A percentile compares a stretch with the other conserved stretches of the same genome.
These are phyloP conservation scores for Chamaea fasciata DNA, from an alignment of 2,113 vertebrate species.

Conservation along the genomic window DNA sequence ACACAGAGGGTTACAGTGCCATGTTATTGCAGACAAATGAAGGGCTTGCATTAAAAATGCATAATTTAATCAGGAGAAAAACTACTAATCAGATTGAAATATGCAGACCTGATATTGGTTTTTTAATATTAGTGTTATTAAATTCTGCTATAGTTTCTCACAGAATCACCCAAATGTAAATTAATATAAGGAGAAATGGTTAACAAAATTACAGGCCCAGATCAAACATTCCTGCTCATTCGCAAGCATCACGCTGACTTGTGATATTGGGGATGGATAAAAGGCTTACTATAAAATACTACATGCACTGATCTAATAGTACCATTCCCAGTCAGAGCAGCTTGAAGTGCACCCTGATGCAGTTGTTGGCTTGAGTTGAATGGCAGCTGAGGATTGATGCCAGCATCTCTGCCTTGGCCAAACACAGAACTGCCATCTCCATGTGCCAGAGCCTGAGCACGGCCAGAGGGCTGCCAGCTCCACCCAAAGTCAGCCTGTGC, in stretches of 20 bases:
- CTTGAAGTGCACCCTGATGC: not conserved
- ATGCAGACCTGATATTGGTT: conserved; percentile 41
- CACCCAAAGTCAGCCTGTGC: fast-evolving
- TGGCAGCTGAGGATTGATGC: not conserved
- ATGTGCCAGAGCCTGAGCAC: fast-evolving
- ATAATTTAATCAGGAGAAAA: conserved; percentile 71
- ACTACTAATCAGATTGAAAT: conserved; percentile 63
- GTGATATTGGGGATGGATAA: not conserved
- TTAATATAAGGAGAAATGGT: conserved; percentile 45
- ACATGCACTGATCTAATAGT: not conserved
- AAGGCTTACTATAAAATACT: not conserved
- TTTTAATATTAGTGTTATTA: conserved; percentile 63
- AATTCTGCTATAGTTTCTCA: conserved; percentile 34
- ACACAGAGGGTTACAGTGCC: not conserved
- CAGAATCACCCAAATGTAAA: conserved; percentile 50
- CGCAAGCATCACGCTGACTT: not conserved
- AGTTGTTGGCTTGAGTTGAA: not conserved
- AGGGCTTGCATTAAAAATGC: conserved; percentile 64
- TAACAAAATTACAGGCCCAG: conserved; percentile 36
- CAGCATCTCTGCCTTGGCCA: not conserved
- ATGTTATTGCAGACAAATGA: conserved; percentile 38
- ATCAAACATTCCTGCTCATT: not conserved
- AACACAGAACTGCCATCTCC: not conserved
- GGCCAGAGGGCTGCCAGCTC: not conserved
- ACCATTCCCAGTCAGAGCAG: not conserved